Conservation (phyloP, 2,113 vertebrate species). For the Sylvietta virens region DNA sequence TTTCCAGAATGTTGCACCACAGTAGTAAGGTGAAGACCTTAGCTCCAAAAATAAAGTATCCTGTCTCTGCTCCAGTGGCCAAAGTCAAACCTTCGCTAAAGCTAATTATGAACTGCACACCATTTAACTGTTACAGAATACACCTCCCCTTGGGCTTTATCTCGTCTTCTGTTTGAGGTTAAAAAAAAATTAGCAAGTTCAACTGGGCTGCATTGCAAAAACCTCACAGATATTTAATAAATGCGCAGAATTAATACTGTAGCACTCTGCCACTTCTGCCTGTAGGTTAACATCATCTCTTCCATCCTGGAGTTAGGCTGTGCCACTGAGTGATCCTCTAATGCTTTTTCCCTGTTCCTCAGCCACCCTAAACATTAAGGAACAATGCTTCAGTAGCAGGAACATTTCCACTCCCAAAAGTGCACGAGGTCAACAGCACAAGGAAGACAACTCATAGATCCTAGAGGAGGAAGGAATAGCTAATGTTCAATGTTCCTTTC, state of each 20-base stretch:
- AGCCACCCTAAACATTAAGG: background rate
- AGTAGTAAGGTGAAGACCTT: background rate
- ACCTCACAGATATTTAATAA: background rate
- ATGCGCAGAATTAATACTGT: background rate
- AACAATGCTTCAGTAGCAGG: background rate
- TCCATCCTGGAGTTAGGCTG: background rate
- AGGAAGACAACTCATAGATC: background rate
- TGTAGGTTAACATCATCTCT: background rate
- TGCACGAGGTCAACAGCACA: background rate
- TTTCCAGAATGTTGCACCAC: background rate
- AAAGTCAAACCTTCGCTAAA: background rate
- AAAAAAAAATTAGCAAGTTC: background rate
- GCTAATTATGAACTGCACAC: background rate
- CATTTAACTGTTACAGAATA: background rate
- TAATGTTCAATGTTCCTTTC: background rate
- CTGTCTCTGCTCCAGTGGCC: background rate
- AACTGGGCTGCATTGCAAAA: background rate
- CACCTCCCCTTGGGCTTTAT: background rate
- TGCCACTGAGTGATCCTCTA: background rate
- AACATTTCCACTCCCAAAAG: background rate
- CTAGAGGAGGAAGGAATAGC: background rate
- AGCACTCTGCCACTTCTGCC: background rate
- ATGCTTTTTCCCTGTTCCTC: background rate
- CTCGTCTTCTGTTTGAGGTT: background rate
- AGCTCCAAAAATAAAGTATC: conserved; percentile 7